phyloP scores from a whole-genome alignment of 2,888 invertebrate species.

The Drosophila percnosoma region DNA sequence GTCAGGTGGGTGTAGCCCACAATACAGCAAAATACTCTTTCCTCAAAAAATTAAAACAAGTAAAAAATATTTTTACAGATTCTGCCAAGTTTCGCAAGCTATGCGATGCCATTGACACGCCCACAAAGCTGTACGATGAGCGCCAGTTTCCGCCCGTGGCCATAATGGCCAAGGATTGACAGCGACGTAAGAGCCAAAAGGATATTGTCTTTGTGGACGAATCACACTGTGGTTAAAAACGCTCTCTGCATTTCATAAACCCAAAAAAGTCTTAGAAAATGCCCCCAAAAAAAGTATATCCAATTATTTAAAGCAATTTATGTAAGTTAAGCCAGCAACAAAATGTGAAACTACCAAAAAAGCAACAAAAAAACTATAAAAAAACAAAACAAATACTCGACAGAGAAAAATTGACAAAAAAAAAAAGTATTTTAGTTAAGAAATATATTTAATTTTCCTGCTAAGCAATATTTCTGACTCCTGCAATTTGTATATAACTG shows the following conservation, averaged over 20 bases:
- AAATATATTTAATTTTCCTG: conserved; percentile 25
- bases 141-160: conserved; percentile 85
- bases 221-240: conserved; percentile 40
- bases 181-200: conserved; percentile 37
- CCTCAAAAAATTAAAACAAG: neutral
- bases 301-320: conserved; percentile 48
- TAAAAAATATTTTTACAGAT: conserved; percentile 63
- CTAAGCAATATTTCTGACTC: conserved; percentile 30
- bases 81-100: conserved; percentile 84
- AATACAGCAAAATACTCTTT: neutral
- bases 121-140: conserved; percentile 84
- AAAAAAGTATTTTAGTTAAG: conserved; percentile 68
- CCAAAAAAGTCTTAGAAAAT: conserved; percentile 24
- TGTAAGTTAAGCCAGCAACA: conserved; percentile 25
- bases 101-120: conserved; percentile 84
- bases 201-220: conserved; percentile 55
- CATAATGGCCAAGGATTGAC: conserved; percentile 83
- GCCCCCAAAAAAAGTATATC: conserved; percentile 33
- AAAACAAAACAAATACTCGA: conserved; percentile 59
- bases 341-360: conserved; percentile 19
- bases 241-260: conserved; percentile 40
- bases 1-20: conserved; percentile 88
- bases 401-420: conserved; percentile 55
- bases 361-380: conserved; percentile 12
- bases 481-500: conserved; percentile 43